These are phyloP conservation scores for Choloepus hoffmanni DNA, from an alignment of 2,113 vertebrate species.

Conservation along the genomic window DNA sequence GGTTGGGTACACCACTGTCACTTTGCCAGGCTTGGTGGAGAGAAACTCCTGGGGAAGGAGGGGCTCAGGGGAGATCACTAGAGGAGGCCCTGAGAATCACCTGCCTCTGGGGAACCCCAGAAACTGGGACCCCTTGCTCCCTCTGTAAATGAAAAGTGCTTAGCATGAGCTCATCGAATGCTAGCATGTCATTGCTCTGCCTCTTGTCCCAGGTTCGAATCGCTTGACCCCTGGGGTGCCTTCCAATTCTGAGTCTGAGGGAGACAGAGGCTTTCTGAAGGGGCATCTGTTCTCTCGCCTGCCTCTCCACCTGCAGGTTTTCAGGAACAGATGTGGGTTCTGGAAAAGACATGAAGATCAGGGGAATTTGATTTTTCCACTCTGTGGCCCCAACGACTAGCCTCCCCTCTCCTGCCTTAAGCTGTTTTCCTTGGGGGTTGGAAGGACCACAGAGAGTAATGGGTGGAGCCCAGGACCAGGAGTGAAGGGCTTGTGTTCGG, in stretches of 20 bases:
- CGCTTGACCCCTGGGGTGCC: not conserved
- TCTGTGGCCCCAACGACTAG: too few relatives aligned
- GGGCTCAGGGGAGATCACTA: too few relatives aligned
- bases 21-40: not conserved
- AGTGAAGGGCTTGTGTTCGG: not conserved
- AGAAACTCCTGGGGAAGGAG: not conserved
- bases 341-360: not conserved
- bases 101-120: not conserved
- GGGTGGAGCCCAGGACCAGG: rapidly evolving
- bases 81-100: not conserved
- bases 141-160: not conserved
- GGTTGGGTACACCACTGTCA: rapidly evolving
- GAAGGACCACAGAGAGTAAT: rapidly evolving
- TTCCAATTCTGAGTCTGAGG: not conserved
- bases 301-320: not conserved
- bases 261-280: not conserved
- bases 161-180: rapidly evolving
- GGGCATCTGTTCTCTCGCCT: not conserved
- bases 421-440: rapidly evolving
- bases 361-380: rapidly evolving
- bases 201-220: not conserved
- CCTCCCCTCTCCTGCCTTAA: not conserved
- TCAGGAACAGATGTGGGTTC: not conserved
- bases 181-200: rapidly evolving
- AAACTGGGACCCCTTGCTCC: too few relatives aligned